Evolutionary conservation across 2,797 vertebrate genomes (phyloP).

Genomic region (Brachyalestes nurse): DNA sequence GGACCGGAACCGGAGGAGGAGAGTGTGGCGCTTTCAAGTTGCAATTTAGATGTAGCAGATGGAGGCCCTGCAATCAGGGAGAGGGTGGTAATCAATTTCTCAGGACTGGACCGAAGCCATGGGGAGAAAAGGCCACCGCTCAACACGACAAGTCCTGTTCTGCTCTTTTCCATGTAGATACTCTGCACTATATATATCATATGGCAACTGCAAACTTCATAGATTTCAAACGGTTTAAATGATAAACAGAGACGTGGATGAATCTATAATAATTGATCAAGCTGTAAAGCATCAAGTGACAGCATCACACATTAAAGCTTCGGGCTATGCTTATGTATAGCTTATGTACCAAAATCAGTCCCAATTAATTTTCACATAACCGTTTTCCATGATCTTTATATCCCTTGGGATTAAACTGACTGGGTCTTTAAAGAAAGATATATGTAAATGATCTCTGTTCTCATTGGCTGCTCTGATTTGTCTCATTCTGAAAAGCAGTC

Average conservation of each 20-base stretch:
- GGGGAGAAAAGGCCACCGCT: conserved; percentile 50
- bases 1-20: conserved; percentile 62
- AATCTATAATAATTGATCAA: neutral
- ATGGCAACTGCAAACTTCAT: neutral
- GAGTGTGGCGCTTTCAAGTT: conserved; percentile 69
- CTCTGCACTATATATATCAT: too few relatives aligned
- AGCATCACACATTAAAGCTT: neutral
- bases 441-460: too few relatives aligned
- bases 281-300: neutral
- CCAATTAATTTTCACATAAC: neutral
- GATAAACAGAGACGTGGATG: neutral
- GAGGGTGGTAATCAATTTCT: conserved; percentile 77
- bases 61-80: conserved; percentile 76
- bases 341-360: too few relatives aligned
- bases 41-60: conserved; percentile 80
- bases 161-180: neutral
- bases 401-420: too few relatives aligned
- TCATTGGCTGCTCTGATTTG: too few relatives aligned
- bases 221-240: neutral
- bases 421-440: too few relatives aligned
- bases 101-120: conserved; percentile 59
- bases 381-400: too few relatives aligned
- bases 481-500: too few relatives aligned
- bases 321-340: neutral
- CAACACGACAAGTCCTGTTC: neutral